A percentile compares a stretch with the other conserved stretches of the same genome.
phyloP scores from a whole-genome alignment of 2,113 vertebrate genomes.

The Leiothrix lutea region DNA sequence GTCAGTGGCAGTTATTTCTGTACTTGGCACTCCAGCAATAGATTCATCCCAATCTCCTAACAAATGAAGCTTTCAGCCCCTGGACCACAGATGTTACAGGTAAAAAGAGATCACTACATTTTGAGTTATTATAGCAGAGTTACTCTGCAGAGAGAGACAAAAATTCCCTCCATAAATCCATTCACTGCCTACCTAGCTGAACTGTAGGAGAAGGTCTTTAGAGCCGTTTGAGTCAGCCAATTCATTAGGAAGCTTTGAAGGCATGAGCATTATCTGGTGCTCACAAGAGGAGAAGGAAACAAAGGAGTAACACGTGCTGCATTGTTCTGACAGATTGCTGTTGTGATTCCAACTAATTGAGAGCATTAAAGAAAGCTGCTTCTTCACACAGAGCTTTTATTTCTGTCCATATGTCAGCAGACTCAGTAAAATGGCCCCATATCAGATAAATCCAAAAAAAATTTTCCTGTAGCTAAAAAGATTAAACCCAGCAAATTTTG shows the following conservation, averaged over 20 bases:
- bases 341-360: conserved; percentile 25
- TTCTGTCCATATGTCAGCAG: conserved; percentile 16
- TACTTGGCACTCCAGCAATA: not conserved
- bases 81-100: not conserved
- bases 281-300: conserved; percentile 15
- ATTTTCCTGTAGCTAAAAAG: not conserved
- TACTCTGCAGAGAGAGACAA: not conserved
- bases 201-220: not conserved
- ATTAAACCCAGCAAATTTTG: not conserved
- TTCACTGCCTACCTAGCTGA: not conserved
- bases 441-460: not conserved
- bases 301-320: not conserved
- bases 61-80: not conserved
- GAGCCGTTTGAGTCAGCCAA: not conserved
- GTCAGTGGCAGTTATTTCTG: not conserved
- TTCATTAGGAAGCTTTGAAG: conserved; percentile 25
- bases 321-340: conserved; percentile 38
- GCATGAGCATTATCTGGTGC: not conserved
- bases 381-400: conserved; percentile 14
- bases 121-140: not conserved
- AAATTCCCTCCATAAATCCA: conserved; percentile 1
- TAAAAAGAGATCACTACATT: not conserved
- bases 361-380: conserved; percentile 27
- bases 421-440: not conserved
- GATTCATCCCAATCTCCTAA: not conserved